Evolutionary conservation across 2,797 vertebrate species (phyloP).

Genomic region (Lacerta bilineata): DNA sequence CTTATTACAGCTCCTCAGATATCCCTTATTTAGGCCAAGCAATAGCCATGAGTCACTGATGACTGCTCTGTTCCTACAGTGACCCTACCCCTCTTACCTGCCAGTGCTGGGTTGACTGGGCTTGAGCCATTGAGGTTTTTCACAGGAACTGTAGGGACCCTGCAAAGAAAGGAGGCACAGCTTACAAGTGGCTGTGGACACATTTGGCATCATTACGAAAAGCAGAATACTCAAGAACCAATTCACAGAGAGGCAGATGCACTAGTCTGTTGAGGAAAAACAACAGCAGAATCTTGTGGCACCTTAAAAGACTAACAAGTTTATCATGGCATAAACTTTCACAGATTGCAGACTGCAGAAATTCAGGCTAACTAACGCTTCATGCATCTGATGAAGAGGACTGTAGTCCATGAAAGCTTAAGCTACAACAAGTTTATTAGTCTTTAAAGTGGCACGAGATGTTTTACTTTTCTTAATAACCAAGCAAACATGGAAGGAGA

Average conservation of each 20-base stretch:
- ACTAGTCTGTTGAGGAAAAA: too few species aligned
- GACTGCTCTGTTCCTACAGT: neutral
- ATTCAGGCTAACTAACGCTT: too few species aligned
- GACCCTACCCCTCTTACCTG: slow-evolving; percentile 82
- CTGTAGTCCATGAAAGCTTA: too few species aligned
- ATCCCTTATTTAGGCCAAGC: neutral
- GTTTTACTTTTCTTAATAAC: neutral
- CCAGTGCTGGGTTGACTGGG: slow-evolving; percentile 92
- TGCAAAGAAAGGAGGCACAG: slow-evolving; percentile 69
- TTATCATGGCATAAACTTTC: too few species aligned
- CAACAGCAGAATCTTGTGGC: too few species aligned
- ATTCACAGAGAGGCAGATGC: too few species aligned
- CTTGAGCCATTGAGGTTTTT: slow-evolving; percentile 95
- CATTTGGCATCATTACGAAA: neutral
- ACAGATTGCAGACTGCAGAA: too few species aligned
- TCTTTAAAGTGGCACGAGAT: too few species aligned
- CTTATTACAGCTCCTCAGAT: neutral
- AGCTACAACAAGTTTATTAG: too few species aligned
- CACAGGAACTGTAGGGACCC: slow-evolving; percentile 94
- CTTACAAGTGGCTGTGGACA: neutral
- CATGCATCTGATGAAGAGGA: too few species aligned
- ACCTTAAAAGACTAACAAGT: too few species aligned
- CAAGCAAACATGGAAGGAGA: neutral
- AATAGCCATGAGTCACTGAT: neutral
- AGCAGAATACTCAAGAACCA: neutral